These are phyloP conservation scores for Prionace glauca DNA, from an alignment of 2,797 vertebrate species.

Conservation along the genomic window DNA sequence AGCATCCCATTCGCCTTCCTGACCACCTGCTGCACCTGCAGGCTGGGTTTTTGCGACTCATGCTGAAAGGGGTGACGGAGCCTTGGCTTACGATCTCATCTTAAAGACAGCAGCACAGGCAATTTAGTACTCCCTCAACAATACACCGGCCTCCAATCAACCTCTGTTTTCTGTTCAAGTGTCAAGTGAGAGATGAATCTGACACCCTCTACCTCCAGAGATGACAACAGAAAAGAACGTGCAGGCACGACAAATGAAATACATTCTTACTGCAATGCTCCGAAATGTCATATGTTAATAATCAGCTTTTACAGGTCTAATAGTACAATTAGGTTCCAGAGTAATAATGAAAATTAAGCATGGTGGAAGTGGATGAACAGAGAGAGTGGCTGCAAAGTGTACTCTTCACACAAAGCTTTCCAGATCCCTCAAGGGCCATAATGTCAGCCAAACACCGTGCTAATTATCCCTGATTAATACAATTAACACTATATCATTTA, in stretches of 20 bases:
- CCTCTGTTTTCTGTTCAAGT: background rate
- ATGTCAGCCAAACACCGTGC: background rate
- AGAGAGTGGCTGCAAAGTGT: background rate
- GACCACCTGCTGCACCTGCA: too few relatives aligned
- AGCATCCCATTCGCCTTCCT: too few relatives aligned
- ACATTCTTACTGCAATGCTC: background rate
- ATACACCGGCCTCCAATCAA: background rate
- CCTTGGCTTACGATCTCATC: background rate
- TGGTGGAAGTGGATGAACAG: background rate
- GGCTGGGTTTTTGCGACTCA: too few relatives aligned
- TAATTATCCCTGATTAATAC: constrained; percentile 34
- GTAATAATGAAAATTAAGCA: constrained; percentile 4
- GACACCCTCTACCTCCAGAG: background rate
- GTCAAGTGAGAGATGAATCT: background rate
- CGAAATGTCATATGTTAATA: background rate
- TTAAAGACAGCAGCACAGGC: background rate
- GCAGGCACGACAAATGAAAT: too few relatives aligned
- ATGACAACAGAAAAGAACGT: background rate
- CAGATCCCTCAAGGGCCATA: background rate
- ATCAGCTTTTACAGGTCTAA: background rate
- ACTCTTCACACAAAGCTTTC: background rate
- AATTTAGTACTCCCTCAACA: background rate
- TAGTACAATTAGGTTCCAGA: background rate
- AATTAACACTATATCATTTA: constrained; percentile 34
- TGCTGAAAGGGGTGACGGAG: background rate